A percentile compares a stretch with the other conserved stretches of the same genome.
These are phyloP conservation scores for Apocrypta bakeri DNA, from an alignment of 1,140 invertebrate species.

Conservation along the genomic window DNA sequence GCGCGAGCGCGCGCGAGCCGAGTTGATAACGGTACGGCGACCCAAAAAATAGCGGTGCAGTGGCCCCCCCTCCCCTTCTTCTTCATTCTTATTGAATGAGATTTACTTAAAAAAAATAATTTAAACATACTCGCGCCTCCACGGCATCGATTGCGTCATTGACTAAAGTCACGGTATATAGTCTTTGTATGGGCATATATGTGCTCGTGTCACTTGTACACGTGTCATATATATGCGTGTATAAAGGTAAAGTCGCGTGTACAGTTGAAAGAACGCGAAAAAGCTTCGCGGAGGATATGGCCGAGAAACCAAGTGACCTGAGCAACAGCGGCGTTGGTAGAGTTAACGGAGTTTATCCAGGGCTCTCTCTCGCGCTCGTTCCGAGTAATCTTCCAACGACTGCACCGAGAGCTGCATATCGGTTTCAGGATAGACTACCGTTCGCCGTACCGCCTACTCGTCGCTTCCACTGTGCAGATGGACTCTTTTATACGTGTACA, in stretches of 20 bases:
- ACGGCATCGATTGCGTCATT: neutral
- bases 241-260: neutral
- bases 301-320: conserved; percentile 73
- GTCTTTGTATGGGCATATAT: no score
- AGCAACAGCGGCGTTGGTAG: conserved; percentile 50
- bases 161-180: neutral
- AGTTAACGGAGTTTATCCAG: conserved; percentile 41
- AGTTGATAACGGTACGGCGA: conserved; percentile 49
- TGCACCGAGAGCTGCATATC: conserved; percentile 1
- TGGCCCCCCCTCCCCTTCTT: no score
- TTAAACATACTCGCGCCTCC: neutral
- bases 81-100: no score
- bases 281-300: conserved; percentile 47
- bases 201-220: no score
- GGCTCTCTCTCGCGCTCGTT: conserved; percentile 14
- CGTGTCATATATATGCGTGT: neutral
- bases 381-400: conserved; percentile 20
- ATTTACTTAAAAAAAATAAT: conserved; percentile 10
- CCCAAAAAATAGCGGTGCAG: conserved; percentile 39
- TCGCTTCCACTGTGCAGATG: conserved; percentile 34
- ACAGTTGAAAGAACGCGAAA: neutral
- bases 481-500: no score
- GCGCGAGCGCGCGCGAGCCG: neutral
- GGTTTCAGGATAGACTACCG: conserved; percentile 58
- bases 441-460: conserved; percentile 48